phyloP scores from a whole-genome alignment of 2,888 invertebrate species.

The Drosophila antonietae region DNA sequence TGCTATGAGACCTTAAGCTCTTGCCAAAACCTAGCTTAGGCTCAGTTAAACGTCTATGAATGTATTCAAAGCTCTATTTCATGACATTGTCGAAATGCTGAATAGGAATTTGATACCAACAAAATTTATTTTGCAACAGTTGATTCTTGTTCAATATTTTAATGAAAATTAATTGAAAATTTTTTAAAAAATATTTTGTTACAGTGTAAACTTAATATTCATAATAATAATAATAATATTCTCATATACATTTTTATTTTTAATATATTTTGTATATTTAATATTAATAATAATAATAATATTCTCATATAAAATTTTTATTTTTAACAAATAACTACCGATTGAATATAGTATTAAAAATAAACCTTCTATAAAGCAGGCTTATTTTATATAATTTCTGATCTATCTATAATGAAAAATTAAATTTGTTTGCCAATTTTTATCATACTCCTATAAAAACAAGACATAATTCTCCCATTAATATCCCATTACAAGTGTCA shows the following conservation, averaged over 20 bases:
- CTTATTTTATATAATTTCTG: neutral
- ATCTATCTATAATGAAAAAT: neutral
- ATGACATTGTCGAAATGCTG: too few species aligned
- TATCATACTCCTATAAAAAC: neutral
- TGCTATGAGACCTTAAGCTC: neutral
- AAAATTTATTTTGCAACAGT: too few species aligned
- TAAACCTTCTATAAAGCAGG: too few species aligned
- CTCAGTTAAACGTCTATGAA: neutral
- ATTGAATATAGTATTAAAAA: neutral
- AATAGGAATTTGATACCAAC: too few species aligned
- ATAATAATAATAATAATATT: too few species aligned
- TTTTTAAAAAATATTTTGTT: too few species aligned
- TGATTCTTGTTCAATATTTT: too few species aligned
- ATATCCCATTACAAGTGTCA: neutral
- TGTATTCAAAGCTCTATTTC: neutral
- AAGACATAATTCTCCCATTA: neutral
- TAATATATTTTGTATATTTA: neutral
- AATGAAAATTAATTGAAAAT: too few species aligned
- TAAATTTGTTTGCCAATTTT: neutral
- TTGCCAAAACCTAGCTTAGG: neutral
- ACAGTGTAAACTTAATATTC: too few species aligned
- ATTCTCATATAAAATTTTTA: neutral
- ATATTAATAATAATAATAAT: too few species aligned
- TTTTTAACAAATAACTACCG: neutral
- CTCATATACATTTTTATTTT: too few species aligned